Conservation (phyloP, 2,113 vertebrate species). For the Callithrix jacchus region DNA sequence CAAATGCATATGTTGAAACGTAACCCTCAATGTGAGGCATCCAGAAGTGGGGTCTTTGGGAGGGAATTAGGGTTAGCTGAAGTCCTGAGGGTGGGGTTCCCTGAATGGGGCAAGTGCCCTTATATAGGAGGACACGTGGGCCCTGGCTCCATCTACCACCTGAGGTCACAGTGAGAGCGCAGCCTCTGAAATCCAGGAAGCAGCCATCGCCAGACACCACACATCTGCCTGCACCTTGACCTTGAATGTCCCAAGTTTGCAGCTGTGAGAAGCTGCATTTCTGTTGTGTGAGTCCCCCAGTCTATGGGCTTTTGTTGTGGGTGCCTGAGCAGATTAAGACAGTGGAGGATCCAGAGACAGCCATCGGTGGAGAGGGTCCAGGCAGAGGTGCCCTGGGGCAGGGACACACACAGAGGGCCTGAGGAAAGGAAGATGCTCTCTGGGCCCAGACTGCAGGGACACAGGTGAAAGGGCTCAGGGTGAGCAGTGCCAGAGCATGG, state of each 20-base stretch:
- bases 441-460: not conserved
- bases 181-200: fast-evolving
- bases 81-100: not conserved
- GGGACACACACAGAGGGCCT: not conserved
- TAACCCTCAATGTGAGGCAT: not conserved
- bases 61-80: too few relatives aligned
- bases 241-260: not conserved
- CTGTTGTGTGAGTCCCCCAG: not conserved
- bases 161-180: fast-evolving
- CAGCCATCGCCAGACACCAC: not conserved
- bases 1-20: not conserved
- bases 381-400: not conserved
- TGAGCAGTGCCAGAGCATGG: too few relatives aligned
- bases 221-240: not conserved
- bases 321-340: not conserved
- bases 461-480: not conserved
- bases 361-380: not conserved
- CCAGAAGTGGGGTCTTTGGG: not conserved
- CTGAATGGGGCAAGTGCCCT: not conserved
- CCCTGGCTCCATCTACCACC: fast-evolving
- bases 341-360: not conserved
- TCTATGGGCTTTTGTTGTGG: not conserved
- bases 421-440: not conserved
- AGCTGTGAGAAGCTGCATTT: not conserved
- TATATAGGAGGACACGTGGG: not conserved